These are phyloP conservation scores for Synergus laeviventris DNA, from an alignment of 2,888 invertebrate species.

Conservation along the genomic window DNA sequence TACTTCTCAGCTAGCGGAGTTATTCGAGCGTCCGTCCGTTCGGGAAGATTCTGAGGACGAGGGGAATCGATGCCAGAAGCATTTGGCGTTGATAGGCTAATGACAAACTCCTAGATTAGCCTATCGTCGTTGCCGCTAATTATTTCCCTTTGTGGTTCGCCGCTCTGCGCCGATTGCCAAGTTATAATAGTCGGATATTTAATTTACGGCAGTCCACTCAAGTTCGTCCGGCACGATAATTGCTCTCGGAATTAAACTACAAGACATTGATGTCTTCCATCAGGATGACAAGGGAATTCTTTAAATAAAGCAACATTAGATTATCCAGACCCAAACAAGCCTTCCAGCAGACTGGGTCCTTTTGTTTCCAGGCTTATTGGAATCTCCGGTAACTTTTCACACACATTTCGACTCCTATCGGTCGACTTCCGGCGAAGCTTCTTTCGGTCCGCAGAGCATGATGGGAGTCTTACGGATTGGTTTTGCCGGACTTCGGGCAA, in stretches of 20 bases:
- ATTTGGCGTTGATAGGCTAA: slow-evolving; percentile 74
- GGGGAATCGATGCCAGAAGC: slow-evolving; percentile 56
- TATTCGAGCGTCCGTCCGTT: slow-evolving; percentile 34
- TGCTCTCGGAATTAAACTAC: background rate
- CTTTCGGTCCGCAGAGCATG: slow-evolving; percentile 7
- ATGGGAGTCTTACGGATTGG: background rate
- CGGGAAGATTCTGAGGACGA: slow-evolving; percentile 38
- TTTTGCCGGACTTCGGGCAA: background rate
- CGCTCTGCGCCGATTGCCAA: slow-evolving; percentile 51
- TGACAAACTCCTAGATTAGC: slow-evolving; percentile 74
- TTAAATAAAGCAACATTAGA: background rate
- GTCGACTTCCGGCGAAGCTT: slow-evolving; percentile 15
- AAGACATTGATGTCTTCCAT: background rate
- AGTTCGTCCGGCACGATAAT: slow-evolving; percentile 9
- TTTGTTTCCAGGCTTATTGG: slow-evolving; percentile 3
- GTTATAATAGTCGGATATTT: slow-evolving; percentile 60
- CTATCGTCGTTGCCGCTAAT: slow-evolving; percentile 69
- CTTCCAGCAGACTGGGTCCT: background rate
- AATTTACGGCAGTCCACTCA: slow-evolving; percentile 51
- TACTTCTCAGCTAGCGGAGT: slow-evolving; percentile 58
- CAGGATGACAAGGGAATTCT: background rate
- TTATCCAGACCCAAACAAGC: background rate
- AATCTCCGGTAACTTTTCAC: slow-evolving; percentile 9
- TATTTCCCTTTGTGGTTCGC: slow-evolving; percentile 70
- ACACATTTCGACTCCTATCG: slow-evolving; percentile 15